These are phyloP conservation scores for Campoplex capitator DNA, from an alignment of 2,888 invertebrate genomes.

Conservation along the genomic window DNA sequence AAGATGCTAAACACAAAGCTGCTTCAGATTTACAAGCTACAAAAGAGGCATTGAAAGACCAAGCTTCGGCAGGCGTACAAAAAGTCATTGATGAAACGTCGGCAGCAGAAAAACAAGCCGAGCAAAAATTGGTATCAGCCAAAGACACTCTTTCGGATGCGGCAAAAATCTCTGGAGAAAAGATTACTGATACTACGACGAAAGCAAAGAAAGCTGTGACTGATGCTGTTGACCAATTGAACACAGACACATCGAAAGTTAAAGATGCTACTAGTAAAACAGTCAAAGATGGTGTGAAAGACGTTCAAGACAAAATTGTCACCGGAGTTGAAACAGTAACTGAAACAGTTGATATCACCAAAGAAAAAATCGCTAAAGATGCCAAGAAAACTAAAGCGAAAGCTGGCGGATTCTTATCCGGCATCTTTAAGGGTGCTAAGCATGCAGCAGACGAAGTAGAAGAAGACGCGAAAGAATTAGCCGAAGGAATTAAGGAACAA, in stretches of 20 bases:
- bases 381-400: conserved; percentile 71
- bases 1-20: conserved; percentile 64
- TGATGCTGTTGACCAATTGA: conserved; percentile 52
- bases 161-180: conserved; percentile 78
- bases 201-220: conserved; percentile 85
- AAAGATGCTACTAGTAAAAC: conserved; percentile 49
- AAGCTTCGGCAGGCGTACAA: conserved; percentile 34
- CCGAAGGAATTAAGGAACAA: conserved; percentile 18
- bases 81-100: conserved; percentile 85
- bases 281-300: conserved; percentile 53
- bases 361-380: conserved; percentile 69
- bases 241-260: conserved; percentile 48
- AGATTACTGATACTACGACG: conserved; percentile 85
- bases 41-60: conserved; percentile 74
- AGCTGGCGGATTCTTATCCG: conserved; percentile 72
- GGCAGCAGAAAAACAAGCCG: conserved; percentile 84
- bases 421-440: conserved; percentile 71
- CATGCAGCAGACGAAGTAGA: conserved; percentile 83
- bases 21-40: conserved; percentile 67
- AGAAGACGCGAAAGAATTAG: conserved; percentile 19
- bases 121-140: conserved; percentile 78
- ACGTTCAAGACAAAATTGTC: conserved; percentile 54
- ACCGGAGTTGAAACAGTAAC: conserved; percentile 41
- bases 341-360: conserved; percentile 79
- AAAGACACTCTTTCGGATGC: conserved; percentile 80